Conservation (phyloP, 2,797 vertebrate species). For the Pitangus sulphuratus region DNA sequence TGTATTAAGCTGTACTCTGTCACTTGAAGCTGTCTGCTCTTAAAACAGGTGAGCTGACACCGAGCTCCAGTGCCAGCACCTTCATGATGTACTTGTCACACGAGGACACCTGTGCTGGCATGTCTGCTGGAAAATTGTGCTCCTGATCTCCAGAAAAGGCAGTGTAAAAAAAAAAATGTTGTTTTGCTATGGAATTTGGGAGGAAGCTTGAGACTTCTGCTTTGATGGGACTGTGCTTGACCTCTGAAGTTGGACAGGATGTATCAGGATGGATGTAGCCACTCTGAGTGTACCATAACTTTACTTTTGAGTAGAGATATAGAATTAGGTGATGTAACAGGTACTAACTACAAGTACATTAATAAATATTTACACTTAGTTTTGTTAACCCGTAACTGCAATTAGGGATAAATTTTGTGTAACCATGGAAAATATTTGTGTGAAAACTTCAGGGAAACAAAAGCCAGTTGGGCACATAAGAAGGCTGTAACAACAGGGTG, state of each 20-base stretch:
- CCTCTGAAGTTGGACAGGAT: not conserved
- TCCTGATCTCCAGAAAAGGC: not conserved
- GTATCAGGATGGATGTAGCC: fast-evolving
- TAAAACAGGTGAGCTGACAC: not conserved
- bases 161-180: fast-evolving
- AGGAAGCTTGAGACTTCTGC: not conserved
- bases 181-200: not conserved
- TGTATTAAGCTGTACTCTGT: not conserved
- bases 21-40: not conserved
- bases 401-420: not conserved
- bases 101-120: fast-evolving
- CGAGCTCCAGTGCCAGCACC: not conserved
- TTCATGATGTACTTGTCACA: fast-evolving
- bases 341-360: not conserved
- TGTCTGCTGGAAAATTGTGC: not conserved
- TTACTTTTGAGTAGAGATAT: not conserved
- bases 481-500: not conserved
- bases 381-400: not conserved
- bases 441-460: not conserved
- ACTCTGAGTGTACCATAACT: not conserved
- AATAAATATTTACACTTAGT: not conserved
- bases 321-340: not conserved
- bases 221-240: not conserved
- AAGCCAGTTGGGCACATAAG: fast-evolving
- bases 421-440: not conserved